These are phyloP conservation scores for Vireo griseus DNA, from an alignment of 2,797 vertebrate genomes.

Conservation along the genomic window DNA sequence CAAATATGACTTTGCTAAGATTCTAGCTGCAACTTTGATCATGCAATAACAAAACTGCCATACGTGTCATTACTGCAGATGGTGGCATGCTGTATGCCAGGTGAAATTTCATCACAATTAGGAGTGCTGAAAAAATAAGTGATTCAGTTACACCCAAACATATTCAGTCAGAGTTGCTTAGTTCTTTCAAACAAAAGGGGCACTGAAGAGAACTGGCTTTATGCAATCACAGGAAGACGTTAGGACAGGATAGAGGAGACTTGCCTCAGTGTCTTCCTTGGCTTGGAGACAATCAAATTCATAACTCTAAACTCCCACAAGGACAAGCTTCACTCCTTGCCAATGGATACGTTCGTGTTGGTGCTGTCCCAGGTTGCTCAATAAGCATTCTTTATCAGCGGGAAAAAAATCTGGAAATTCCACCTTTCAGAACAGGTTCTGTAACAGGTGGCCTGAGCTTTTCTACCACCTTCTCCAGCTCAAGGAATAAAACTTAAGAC, in stretches of 20 bases:
- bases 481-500: not conserved
- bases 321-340: not conserved
- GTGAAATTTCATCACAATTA: not conserved
- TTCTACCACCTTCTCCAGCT: not conserved
- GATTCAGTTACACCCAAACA: not conserved
- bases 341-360: accelerated
- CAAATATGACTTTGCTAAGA: not conserved
- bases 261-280: not conserved
- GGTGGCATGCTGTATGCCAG: not conserved
- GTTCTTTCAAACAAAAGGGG: not conserved
- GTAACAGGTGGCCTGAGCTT: not conserved
- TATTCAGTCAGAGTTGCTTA: not conserved
- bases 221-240: not conserved
- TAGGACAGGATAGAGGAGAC: not conserved
- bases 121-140: not conserved
- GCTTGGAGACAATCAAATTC: not conserved
- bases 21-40: not conserved
- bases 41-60: not conserved
- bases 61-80: not conserved
- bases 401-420: not conserved
- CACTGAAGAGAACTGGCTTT: not conserved
- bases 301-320: not conserved
- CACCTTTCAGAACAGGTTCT: not conserved
- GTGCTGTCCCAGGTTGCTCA: not conserved
- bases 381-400: not conserved